Percentiles rank a stretch among this genome's conserved stretches.
Conservation (phyloP, 2,888 invertebrate genomes). For the Ochropleura leucogaster region DNA sequence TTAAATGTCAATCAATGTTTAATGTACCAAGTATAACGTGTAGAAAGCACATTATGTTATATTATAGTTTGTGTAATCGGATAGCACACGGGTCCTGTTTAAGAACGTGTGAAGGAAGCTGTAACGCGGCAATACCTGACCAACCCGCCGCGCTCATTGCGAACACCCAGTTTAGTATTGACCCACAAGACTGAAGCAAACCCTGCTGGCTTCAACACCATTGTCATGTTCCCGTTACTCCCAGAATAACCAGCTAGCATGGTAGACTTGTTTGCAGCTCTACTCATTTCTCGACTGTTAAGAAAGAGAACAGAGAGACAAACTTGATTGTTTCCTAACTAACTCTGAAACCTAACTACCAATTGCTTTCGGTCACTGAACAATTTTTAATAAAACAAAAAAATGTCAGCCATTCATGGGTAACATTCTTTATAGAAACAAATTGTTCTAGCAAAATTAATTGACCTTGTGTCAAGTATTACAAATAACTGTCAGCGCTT, state of each 20-base stretch:
- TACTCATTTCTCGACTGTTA: slow-evolving; percentile 41
- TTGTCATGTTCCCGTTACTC: not conserved
- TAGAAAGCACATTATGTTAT: slow-evolving; percentile 73
- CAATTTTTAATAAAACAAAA: slow-evolving; percentile 6
- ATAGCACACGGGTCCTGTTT: slow-evolving; percentile 79
- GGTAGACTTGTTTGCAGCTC: slow-evolving; percentile 13
- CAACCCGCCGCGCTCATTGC: slow-evolving; percentile 14
- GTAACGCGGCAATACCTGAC: slow-evolving; percentile 54
- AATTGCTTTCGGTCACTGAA: not conserved
- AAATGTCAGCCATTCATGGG: slow-evolving; percentile 5
- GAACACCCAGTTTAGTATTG: slow-evolving; percentile 30
- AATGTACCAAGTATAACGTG: slow-evolving; percentile 72
- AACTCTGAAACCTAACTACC: not conserved
- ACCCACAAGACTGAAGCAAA: not conserved
- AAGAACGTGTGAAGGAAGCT: slow-evolving; percentile 63
- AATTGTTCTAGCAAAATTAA: not conserved
- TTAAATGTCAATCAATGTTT: slow-evolving; percentile 73
- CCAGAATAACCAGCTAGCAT: not conserved
- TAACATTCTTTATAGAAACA: not conserved
- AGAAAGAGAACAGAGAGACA: slow-evolving; percentile 39
- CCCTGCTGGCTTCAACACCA: not conserved
- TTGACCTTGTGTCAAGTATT: not conserved
- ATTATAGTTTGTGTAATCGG: slow-evolving; percentile 72
- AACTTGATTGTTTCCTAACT: slow-evolving; percentile 2
- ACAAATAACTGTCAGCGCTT: slow-evolving; percentile 3